A percentile compares a stretch with the other conserved stretches of the same genome.
phyloP scores from a whole-genome alignment of 1,140 invertebrate species.

The Nebria ingens region DNA sequence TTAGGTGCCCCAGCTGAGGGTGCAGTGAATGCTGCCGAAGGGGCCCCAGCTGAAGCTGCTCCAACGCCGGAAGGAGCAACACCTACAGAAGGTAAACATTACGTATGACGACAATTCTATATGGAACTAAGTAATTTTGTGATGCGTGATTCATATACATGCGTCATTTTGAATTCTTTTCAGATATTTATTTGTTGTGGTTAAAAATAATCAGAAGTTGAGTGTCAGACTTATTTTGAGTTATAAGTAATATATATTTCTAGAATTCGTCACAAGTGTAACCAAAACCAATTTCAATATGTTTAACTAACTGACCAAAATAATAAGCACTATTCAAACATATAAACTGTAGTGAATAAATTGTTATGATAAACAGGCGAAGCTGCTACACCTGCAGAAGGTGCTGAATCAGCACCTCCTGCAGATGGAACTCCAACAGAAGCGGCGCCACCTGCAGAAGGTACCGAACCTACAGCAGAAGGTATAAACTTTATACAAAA shows the following conservation, averaged over 20 bases:
- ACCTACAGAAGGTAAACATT: constrained; percentile 23
- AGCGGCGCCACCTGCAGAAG: constrained; percentile 15
- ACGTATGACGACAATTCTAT: background rate
- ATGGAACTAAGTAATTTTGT: no score
- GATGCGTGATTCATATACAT: no score
- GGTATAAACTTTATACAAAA: constrained; percentile 8
- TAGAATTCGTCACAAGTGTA: no score
- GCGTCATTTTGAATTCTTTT: no score
- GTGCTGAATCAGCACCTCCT: constrained; percentile 24
- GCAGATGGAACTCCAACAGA: constrained; percentile 25
- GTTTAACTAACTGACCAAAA: no score
- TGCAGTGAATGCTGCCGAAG: constrained; percentile 25
- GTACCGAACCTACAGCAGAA: constrained; percentile 21
- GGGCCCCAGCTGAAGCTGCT: constrained; percentile 27
- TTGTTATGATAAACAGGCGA: constrained; percentile 19
- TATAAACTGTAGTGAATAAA: no score
- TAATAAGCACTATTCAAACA: no score
- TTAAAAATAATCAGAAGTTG: no score
- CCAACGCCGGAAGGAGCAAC: constrained; percentile 26
- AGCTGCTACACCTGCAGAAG: constrained; percentile 32
- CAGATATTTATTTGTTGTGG: no score
- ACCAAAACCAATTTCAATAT: no score
- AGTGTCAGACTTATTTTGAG: no score
- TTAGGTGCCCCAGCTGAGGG: constrained; percentile 23
- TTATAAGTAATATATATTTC: no score